phyloP scores from a whole-genome alignment of 2,113 vertebrate species.

The Pelodiscus sinensis region DNA sequence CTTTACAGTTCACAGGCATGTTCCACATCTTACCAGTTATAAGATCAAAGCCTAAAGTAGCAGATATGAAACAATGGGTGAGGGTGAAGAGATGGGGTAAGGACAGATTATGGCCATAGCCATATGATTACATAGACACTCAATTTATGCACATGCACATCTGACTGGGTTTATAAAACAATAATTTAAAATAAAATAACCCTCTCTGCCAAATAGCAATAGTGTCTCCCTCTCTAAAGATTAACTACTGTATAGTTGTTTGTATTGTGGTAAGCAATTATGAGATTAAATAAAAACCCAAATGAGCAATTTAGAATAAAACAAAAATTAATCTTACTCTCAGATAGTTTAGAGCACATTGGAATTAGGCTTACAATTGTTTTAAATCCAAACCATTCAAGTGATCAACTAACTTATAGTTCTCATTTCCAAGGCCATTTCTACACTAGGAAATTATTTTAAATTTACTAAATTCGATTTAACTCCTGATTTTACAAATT shows the following conservation, averaged over 20 bases:
- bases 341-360: conserved; percentile 32
- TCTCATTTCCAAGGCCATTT: conserved; percentile 34
- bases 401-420: background rate
- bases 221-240: background rate
- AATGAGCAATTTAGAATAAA: conserved; percentile 21
- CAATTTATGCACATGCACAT: background rate
- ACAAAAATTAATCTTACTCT: background rate
- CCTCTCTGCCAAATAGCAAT: background rate
- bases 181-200: background rate
- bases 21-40: background rate
- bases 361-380: conserved; percentile 54
- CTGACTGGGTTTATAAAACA: background rate
- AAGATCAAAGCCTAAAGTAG: conserved; percentile 39
- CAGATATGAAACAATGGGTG: background rate
- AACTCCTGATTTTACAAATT: too few species aligned
- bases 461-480: too few species aligned
- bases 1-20: background rate
- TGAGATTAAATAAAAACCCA: background rate
- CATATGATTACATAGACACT: background rate
- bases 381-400: background rate
- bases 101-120: background rate
- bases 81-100: background rate
- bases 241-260: background rate
- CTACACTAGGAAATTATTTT: too few species aligned
- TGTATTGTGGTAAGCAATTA: background rate